phyloP scores from a whole-genome alignment of 2,888 invertebrate genomes.

The Stegana nigrithorax region DNA sequence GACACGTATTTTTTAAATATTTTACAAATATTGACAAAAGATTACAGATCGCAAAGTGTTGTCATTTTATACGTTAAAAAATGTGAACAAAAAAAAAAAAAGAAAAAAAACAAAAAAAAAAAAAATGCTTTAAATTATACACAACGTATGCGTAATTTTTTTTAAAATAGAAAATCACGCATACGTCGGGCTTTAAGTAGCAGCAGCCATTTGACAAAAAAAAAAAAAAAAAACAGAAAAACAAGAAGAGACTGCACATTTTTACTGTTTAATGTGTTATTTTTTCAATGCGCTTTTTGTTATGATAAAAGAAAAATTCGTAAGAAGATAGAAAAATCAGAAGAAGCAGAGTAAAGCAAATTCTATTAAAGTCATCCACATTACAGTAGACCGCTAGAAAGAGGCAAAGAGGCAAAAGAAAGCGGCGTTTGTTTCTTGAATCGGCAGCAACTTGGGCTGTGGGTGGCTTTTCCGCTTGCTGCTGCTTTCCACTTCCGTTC shows the following conservation, averaged over 20 bases:
- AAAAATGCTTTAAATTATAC: not conserved
- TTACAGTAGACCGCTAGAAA: too few relatives aligned
- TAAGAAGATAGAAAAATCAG: too few relatives aligned
- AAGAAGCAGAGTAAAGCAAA: too few relatives aligned
- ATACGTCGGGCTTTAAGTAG: conserved; percentile 38
- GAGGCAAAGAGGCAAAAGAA: too few relatives aligned
- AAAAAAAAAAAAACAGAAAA: conserved; percentile 33
- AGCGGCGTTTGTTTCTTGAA: too few relatives aligned
- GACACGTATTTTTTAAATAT: conserved; percentile 55
- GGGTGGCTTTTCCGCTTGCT: too few relatives aligned
- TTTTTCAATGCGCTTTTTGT: too few relatives aligned
- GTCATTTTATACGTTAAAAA: not conserved
- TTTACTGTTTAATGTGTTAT: too few relatives aligned
- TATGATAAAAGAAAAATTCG: too few relatives aligned
- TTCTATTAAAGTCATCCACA: too few relatives aligned
- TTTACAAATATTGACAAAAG: conserved; percentile 57
- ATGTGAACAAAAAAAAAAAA: not conserved
- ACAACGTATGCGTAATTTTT: not conserved
- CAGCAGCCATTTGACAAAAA: conserved; percentile 24
- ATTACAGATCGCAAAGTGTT: conserved; percentile 28
- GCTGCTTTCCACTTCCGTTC: not conserved
- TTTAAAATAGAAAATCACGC: conserved; percentile 45
- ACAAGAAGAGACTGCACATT: too few relatives aligned
- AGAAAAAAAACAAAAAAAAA: not conserved
- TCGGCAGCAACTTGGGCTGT: too few relatives aligned